Evolutionary conservation across 2,888 invertebrate species (phyloP).

Genomic region (Polylopha cassiicola): DNA sequence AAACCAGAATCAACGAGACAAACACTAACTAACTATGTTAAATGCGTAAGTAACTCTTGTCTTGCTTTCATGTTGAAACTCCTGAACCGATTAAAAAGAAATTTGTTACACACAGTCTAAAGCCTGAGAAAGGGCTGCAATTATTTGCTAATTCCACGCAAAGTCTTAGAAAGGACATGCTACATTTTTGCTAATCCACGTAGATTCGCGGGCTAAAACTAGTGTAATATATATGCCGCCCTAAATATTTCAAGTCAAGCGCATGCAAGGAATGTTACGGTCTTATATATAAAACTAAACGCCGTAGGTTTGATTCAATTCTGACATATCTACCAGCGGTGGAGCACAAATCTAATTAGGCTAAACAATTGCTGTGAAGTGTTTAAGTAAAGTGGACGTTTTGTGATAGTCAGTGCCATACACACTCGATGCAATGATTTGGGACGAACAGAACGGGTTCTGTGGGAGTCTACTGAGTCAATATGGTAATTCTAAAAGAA

Average conservation of each 20-base stretch:
- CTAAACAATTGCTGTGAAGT: not conserved
- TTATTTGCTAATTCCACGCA: no score
- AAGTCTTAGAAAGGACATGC: no score
- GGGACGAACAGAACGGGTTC: constrained; percentile 30
- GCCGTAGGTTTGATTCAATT: constrained; percentile 19
- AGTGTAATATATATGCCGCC: constrained; percentile 19
- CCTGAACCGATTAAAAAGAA: no score
- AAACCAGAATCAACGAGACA: no score
- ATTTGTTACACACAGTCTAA: no score
- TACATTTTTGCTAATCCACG: no score
- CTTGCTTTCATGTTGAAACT: no score
- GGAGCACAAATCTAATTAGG: no score
- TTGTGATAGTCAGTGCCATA: not conserved
- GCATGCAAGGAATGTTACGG: constrained; percentile 22
- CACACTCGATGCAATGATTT: constrained; percentile 26
- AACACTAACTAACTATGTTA: no score
- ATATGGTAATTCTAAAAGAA: constrained; percentile 51
- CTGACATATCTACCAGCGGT: constrained; percentile 5
- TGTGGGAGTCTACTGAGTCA: constrained; percentile 49
- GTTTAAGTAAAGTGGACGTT: constrained; percentile 1
- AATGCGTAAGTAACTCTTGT: no score
- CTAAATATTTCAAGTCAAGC: constrained; percentile 27
- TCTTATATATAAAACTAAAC: constrained; percentile 27
- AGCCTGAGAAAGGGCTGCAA: no score
- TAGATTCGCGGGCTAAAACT: no score